A percentile compares a stretch with the other conserved stretches of the same genome.
Evolutionary conservation across 2,888 invertebrate species (phyloP).

Genomic region (Lathronympha strigana): DNA sequence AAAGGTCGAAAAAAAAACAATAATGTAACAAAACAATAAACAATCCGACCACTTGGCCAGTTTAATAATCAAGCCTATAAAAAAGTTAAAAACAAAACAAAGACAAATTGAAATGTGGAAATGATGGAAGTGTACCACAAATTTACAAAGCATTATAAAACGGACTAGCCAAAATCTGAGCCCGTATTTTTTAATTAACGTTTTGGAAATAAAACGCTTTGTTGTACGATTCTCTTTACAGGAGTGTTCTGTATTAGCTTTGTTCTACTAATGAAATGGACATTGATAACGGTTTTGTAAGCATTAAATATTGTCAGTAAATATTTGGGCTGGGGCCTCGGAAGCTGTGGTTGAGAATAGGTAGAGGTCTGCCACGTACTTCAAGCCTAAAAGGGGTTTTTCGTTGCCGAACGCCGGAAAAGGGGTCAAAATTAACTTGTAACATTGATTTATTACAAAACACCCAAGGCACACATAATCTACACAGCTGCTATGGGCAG

Average conservation of each 20-base stretch:
- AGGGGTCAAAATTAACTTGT: conserved; percentile 3
- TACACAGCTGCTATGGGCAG: neutral
- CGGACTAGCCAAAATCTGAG: conserved; percentile 52
- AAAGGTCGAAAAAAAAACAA: neutral
- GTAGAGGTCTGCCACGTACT: neutral
- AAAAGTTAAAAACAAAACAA: conserved; percentile 32
- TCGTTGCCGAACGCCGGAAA: neutral
- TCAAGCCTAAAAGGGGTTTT: conserved; percentile 8
- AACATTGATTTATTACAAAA: conserved; percentile 11
- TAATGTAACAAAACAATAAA: conserved; percentile 1
- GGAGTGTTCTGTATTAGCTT: conserved; percentile 33
- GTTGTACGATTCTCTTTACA: conserved; percentile 41
- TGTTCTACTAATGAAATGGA: conserved; percentile 24
- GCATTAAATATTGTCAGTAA: neutral
- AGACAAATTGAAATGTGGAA: conserved; percentile 37
- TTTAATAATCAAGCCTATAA: conserved; percentile 23
- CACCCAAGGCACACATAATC: neutral
- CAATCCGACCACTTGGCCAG: conserved; percentile 1
- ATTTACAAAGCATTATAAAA: conserved; percentile 58
- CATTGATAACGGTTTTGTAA: neutral
- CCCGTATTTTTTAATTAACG: conserved; percentile 62
- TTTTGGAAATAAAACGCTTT: conserved; percentile 47
- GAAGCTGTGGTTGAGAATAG: neutral
- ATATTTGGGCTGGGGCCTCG: neutral
- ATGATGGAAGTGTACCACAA: conserved; percentile 44